A percentile compares a stretch with the other conserved stretches of the same genome.
Conservation (phyloP, 2,888 invertebrate species). For the Caradrina clavipalpis region DNA sequence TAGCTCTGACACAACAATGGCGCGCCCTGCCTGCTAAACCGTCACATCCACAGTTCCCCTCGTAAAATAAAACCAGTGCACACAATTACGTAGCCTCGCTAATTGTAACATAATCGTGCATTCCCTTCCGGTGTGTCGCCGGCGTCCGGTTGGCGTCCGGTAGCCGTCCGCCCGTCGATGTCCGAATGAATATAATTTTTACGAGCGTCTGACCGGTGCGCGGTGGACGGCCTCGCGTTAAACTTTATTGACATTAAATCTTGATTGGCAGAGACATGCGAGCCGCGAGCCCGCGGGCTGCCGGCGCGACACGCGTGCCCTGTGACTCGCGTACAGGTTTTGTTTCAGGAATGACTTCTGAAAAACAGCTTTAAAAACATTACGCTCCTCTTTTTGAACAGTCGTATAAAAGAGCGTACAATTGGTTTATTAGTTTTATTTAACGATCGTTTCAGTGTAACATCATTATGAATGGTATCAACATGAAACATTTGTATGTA, state of each 20-base stretch:
- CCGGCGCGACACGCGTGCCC: constrained; percentile 18
- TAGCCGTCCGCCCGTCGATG: constrained; percentile 7
- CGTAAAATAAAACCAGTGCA: constrained; percentile 27
- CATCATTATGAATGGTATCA: background rate
- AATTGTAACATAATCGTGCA: constrained; percentile 43
- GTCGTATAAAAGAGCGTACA: background rate
- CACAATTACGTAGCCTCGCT: constrained; percentile 33
- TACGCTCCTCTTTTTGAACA: background rate
- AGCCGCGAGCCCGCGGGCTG: constrained; percentile 26
- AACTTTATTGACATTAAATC: constrained; percentile 76
- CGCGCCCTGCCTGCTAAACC: background rate
- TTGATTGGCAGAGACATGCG: constrained; percentile 64
- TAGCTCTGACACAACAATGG: constrained; percentile 7
- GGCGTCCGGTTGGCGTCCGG: constrained; percentile 9
- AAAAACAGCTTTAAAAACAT: constrained; percentile 13
- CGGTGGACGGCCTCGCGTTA: constrained; percentile 49
- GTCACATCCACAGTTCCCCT: constrained; percentile 20
- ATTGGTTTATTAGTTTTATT: constrained; percentile 11
- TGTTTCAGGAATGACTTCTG: constrained; percentile 20
- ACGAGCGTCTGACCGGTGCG: constrained; percentile 51
- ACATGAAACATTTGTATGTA: background rate
- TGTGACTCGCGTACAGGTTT: constrained; percentile 23
- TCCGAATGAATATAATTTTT: constrained; percentile 70
- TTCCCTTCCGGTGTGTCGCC: constrained; percentile 39
- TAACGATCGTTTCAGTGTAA: background rate